Conservation (phyloP, 2,797 vertebrate species). For the Myotis daubentonii region DNA sequence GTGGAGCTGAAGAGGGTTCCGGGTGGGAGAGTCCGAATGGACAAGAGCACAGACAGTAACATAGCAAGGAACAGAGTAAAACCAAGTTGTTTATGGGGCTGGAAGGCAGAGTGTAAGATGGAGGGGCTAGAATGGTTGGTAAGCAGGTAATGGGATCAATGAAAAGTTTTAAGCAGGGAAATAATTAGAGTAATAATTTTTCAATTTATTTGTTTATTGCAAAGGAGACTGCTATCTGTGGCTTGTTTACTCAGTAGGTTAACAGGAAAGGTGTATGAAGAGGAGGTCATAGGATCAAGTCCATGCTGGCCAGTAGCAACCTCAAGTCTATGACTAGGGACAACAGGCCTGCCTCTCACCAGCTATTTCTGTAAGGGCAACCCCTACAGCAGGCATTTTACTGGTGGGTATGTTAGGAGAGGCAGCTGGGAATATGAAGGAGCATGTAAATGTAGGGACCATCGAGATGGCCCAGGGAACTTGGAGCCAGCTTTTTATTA, state of each 20-base stretch:
- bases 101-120: not conserved
- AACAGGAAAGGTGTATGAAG: not conserved
- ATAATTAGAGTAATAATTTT: not conserved
- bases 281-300: not conserved
- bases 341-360: not conserved
- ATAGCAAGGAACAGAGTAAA: not conserved
- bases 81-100: not conserved
- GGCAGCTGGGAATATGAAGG: not conserved
- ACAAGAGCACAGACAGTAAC: not conserved
- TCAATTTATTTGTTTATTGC: not conserved
- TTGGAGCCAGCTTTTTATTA: not conserved
- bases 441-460: not conserved
- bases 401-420: not conserved
- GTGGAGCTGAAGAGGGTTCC: not conserved
- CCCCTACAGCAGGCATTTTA: not conserved
- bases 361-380: not conserved
- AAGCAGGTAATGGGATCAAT: not conserved
- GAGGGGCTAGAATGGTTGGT: not conserved
- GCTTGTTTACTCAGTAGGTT: not conserved
- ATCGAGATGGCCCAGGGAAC: not conserved
- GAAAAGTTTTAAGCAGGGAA: not conserved
- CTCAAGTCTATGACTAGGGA: not conserved
- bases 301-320: not conserved
- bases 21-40: not conserved
- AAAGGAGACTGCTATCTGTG: not conserved